phyloP scores from a whole-genome alignment of 2,888 invertebrate genomes.

The Morpho deidamia region DNA sequence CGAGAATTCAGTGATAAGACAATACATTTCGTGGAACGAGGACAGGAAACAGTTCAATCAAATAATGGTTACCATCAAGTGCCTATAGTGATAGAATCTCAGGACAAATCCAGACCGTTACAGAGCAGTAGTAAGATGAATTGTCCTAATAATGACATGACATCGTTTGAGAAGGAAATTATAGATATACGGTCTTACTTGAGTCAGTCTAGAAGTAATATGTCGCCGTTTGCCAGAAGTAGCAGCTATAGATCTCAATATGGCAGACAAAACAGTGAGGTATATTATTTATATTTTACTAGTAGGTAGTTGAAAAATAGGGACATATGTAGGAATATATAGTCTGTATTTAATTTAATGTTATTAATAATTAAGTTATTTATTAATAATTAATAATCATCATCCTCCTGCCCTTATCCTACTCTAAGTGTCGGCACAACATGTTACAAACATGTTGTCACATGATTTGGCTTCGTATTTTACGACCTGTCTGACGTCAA shows the following conservation, averaged over 20 bases:
- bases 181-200: constrained; percentile 86
- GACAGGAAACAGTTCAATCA: constrained; percentile 46
- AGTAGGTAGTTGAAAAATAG: too few species aligned
- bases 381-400: too few species aligned
- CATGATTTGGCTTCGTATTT: too few species aligned
- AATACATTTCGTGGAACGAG: constrained; percentile 54
- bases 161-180: constrained; percentile 79
- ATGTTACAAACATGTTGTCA: too few species aligned
- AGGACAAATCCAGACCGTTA: constrained; percentile 48
- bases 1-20: constrained; percentile 57
- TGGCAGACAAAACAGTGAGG: constrained; percentile 78
- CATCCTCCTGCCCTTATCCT: too few species aligned
- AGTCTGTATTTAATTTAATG: background rate
- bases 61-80: constrained; percentile 81
- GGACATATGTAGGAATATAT: background rate
- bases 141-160: constrained; percentile 65
- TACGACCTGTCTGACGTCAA: too few species aligned
- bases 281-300: constrained; percentile 20
- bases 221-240: constrained; percentile 83
- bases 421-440: too few species aligned
- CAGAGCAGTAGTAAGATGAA: constrained; percentile 63
- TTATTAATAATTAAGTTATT: too few species aligned
- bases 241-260: constrained; percentile 85
- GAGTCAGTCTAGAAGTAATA: constrained; percentile 85
- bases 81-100: constrained; percentile 80